phyloP scores from a whole-genome alignment of 2,888 invertebrate species.

The Drosophila gaucha region DNA sequence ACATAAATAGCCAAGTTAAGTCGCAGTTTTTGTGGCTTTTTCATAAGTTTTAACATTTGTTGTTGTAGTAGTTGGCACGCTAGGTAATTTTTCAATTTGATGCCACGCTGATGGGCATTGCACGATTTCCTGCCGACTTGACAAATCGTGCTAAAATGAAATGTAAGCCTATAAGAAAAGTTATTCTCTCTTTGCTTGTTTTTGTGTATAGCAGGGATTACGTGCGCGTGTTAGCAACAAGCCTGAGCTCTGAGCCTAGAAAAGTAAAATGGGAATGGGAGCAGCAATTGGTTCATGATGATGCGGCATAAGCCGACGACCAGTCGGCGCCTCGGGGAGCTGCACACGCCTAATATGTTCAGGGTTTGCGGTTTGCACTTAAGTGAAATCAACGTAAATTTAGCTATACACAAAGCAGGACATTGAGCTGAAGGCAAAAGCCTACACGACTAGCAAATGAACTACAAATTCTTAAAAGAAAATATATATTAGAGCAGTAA shows the following conservation, averaged over 20 bases:
- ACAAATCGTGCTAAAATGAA: slow-evolving; percentile 78
- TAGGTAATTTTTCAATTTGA: slow-evolving; percentile 81
- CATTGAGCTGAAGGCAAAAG: not conserved
- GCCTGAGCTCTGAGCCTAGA: slow-evolving; percentile 9
- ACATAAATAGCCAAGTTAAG: slow-evolving; percentile 38
- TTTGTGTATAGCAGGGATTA: slow-evolving; percentile 42
- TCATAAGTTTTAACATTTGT: slow-evolving; percentile 59
- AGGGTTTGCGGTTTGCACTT: slow-evolving; percentile 65
- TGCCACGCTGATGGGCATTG: slow-evolving; percentile 72
- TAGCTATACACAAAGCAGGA: slow-evolving; percentile 19
- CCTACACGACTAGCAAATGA: not conserved
- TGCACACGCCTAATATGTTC: slow-evolving; percentile 66
- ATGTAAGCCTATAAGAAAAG: slow-evolving; percentile 67
- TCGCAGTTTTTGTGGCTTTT: slow-evolving; percentile 63
- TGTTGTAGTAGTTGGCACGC: slow-evolving; percentile 59
- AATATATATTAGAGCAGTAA: not conserved
- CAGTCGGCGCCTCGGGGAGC: slow-evolving; percentile 32
- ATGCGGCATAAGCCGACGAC: slow-evolving; percentile 59
- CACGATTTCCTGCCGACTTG: slow-evolving; percentile 82
- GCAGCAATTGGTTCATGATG: slow-evolving; percentile 53
- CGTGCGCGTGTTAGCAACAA: slow-evolving; percentile 63
- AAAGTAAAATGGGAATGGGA: not conserved
- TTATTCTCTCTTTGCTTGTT: slow-evolving; percentile 20
- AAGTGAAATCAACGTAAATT: slow-evolving; percentile 75
- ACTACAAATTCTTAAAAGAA: slow-evolving; percentile 2